Conservation (phyloP, 2,113 vertebrate genomes). For the Labeo rohita region DNA sequence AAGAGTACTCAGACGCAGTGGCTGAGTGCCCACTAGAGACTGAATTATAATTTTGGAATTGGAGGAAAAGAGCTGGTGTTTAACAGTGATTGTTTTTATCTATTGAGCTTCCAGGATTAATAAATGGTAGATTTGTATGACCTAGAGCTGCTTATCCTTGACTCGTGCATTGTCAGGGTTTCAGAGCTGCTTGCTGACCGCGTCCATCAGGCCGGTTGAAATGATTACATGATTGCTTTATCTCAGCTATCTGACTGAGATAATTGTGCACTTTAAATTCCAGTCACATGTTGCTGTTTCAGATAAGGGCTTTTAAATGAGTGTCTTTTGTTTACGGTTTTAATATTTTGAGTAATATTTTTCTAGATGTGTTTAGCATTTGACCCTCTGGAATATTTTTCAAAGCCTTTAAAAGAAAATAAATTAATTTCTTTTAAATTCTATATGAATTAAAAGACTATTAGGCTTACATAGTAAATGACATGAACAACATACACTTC, state of each 20-base stretch:
- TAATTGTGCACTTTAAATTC: not conserved
- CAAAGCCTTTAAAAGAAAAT: not conserved
- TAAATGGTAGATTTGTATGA: not conserved
- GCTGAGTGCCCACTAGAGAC: slow-evolving; percentile 36
- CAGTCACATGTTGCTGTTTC: not conserved
- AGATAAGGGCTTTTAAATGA: not conserved
- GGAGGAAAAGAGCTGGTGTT: slow-evolving; percentile 1
- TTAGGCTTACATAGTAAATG: not conserved
- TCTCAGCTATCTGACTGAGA: not conserved
- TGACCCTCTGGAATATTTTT: not conserved
- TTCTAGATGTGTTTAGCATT: not conserved
- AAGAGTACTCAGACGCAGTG: slow-evolving; percentile 9
- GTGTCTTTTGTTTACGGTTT: not conserved
- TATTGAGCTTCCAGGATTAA: not conserved
- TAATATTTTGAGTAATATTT: not conserved
- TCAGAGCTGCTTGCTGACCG: not conserved
- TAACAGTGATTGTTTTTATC: slow-evolving; percentile 9
- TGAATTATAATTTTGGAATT: slow-evolving; percentile 4
- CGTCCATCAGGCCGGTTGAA: not conserved
- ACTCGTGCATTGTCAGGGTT: not conserved
- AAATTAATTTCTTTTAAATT: not conserved
- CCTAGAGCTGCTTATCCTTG: not conserved
- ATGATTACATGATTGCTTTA: not conserved
- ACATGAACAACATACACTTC: not conserved
- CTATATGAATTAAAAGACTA: not conserved